Evolutionary conservation across 2,113 vertebrate genomes (phyloP).

Genomic region (Petrocephalus microphthalmus): DNA sequence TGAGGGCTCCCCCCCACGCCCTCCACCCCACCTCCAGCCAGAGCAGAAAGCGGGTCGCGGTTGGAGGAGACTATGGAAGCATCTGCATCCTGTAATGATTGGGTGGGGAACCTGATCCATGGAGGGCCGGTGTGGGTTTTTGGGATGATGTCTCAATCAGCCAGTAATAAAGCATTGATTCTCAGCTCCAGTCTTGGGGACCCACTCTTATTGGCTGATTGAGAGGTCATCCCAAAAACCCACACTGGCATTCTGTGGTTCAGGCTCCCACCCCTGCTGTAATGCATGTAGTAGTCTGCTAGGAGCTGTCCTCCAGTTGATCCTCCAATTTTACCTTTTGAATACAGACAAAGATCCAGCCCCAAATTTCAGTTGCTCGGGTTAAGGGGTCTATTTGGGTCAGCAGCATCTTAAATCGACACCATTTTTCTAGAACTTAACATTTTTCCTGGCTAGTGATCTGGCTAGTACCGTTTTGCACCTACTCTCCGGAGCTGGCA

Average conservation of each 20-base stretch:
- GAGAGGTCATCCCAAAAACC: too few species aligned
- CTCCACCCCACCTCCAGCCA: not conserved
- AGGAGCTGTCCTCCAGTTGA: not conserved
- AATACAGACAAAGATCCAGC: not conserved
- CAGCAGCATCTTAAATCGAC: too few species aligned
- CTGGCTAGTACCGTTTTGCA: not conserved
- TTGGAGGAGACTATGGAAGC: not conserved
- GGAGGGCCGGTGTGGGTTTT: too few species aligned
- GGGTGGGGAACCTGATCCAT: too few species aligned
- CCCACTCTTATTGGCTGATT: too few species aligned
- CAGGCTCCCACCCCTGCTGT: too few species aligned
- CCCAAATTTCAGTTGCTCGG: too few species aligned
- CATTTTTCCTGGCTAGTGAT: not conserved
- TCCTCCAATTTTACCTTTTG: not conserved
- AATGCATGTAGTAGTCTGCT: not conserved
- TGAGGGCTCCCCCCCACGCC: conserved; percentile 49
- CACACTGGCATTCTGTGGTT: too few species aligned
- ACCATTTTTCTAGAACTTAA: not conserved
- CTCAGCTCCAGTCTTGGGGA: too few species aligned
- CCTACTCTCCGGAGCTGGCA: not conserved
- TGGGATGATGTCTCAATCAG: too few species aligned
- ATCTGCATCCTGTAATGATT: not conserved
- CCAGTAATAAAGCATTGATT: too few species aligned
- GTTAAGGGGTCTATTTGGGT: too few species aligned
- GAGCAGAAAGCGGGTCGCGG: not conserved